These are phyloP conservation scores for Pristionchus entomophagus DNA, from an alignment of 2,888 invertebrate species.

Conservation along the genomic window DNA sequence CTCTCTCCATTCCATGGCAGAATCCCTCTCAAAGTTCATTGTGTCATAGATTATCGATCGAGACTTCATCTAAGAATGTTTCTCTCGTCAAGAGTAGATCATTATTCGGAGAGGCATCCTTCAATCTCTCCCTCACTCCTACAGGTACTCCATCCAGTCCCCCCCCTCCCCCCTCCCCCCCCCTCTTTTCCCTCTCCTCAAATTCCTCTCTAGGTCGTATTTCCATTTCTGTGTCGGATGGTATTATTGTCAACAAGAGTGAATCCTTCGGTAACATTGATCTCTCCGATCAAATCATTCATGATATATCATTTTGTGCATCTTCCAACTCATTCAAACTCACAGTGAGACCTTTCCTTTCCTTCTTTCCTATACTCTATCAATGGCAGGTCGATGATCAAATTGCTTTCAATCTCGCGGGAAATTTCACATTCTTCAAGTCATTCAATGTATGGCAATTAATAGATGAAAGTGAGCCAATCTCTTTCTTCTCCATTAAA, in stretches of 20 bases:
- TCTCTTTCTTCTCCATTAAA: too few relatives aligned
- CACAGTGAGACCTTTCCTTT: constrained; percentile 41
- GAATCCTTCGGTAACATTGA: constrained; percentile 57
- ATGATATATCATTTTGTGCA: constrained; percentile 74
- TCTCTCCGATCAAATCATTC: constrained; percentile 67
- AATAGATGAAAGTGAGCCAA: constrained; percentile 67
- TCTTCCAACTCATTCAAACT: constrained; percentile 65
- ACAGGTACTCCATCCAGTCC: constrained; percentile 53
- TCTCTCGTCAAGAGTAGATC: constrained; percentile 67
- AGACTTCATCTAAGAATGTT: constrained; percentile 61
- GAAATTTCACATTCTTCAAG: constrained; percentile 74
- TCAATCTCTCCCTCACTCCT: constrained; percentile 68
- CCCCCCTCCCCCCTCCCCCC: background rate
- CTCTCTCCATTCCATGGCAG: constrained; percentile 73
- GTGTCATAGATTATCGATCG: constrained; percentile 69
- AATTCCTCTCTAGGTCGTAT: too few relatives aligned
- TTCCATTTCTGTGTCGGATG: constrained; percentile 68
- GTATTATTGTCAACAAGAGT: constrained; percentile 69
- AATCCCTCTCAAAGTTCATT: constrained; percentile 71
- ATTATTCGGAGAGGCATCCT: constrained; percentile 71
- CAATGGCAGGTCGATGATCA: constrained; percentile 68
- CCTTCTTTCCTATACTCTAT: background rate
- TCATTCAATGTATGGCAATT: constrained; percentile 72
- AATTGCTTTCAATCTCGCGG: constrained; percentile 65
- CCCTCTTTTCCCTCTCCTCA: too few relatives aligned